Percentiles rank a stretch among this genome's conserved stretches.
These are phyloP conservation scores for Phocoena sinus DNA, from an alignment of 2,113 vertebrate genomes.

Conservation along the genomic window DNA sequence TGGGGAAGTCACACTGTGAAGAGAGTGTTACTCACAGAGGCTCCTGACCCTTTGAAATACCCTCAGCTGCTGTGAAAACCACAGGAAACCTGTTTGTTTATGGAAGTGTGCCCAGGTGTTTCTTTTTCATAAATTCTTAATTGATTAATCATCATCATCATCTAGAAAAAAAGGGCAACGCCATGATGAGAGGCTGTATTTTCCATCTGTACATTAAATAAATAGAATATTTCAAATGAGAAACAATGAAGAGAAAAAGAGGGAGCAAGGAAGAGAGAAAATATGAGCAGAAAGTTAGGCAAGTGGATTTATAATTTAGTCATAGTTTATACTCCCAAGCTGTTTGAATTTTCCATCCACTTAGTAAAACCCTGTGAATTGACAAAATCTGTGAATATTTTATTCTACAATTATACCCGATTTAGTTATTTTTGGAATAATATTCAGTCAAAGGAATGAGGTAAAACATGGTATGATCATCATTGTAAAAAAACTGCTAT, in stretches of 20 bases:
- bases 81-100: conserved; percentile 78
- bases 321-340: background rate
- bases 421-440: background rate
- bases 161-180: conserved; percentile 51
- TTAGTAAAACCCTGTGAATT: background rate
- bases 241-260: background rate
- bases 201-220: conserved; percentile 10
- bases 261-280: background rate
- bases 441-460: background rate
- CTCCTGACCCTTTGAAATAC: conserved; percentile 72
- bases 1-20: conserved; percentile 77
- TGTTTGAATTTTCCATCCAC: background rate
- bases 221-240: background rate
- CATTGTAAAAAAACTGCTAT: background rate
- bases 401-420: background rate
- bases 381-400: background rate
- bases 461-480: background rate
- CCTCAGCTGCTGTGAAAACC: conserved; percentile 77
- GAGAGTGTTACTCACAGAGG: conserved; percentile 67
- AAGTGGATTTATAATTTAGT: background rate
- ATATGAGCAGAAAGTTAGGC: background rate
- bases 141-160: conserved; percentile 82
- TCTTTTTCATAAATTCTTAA: conserved; percentile 86
- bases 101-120: conserved; percentile 88
- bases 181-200: conserved; percentile 22